Base-by-base conservation (phyloP, 2,888 invertebrate genomes). In the Druceiella hillmani region DNA sequence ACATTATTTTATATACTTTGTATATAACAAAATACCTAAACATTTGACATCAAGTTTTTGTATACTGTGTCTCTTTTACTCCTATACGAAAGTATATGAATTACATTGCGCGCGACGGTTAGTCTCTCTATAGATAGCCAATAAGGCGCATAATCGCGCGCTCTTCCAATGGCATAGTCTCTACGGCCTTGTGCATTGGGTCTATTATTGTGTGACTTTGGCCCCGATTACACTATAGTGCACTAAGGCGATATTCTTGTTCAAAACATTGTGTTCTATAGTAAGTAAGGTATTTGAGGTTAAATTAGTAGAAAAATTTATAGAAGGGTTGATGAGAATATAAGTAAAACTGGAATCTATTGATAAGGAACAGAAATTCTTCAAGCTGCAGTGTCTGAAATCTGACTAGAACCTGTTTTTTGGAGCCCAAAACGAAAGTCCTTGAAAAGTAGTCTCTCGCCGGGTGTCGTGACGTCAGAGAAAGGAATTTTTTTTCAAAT, bases 391-490 rank as follows among this genome's bases (percentile, higher is more conserved):
- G n/a, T n/a, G n/a, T n/a, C n/a, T n/a, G n/a, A n/a, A n/a, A n/a
- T n/a, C n/a, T n/a, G n/a, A n/a, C n/a, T n/a, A n/a, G n/a, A n/a
- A n/a, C 29, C 43, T 49, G 47, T 51, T 52, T 57, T 54, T 58
- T 58, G 61, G 59, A 55, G 56, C 55, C 61, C 64, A 64, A 45
- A 64, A 61, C 52, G 62, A 64, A 68, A 67, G 69, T 69, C 69
- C 70, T 70, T 69, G 69, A 65, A 62, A 68, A 61, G 50, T 63
- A 69, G 69, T 67, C 70, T 70, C 69, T 66, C 62, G 61, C 57
- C 68, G 62, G 67, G 69, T 67, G 57, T 61, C 52, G 47, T 54
- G 62, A 68, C 70, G 70, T 70, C 69, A 69, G 55, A 52, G 53
- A 54, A 24, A 17, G 57, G 54, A 56, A 57, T 54, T 59, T 62